Evolutionary conservation across 2,113 vertebrate species (phyloP).

Genomic region (Neogale vison): DNA sequence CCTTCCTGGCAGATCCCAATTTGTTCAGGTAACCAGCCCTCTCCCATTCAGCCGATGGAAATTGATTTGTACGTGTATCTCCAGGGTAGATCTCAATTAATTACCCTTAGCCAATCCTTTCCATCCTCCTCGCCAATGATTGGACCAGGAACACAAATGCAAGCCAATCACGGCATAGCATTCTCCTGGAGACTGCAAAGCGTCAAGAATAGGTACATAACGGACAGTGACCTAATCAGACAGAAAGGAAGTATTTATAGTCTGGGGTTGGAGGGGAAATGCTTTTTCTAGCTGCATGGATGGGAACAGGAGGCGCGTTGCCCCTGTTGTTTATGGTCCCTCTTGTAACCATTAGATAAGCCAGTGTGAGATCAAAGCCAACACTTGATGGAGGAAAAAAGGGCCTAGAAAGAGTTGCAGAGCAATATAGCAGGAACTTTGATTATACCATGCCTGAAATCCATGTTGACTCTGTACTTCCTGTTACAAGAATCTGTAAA

Average conservation of each 20-base stretch:
- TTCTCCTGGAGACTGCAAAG: not conserved
- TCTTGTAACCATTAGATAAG: conserved; percentile 1
- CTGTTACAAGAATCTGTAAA: not conserved
- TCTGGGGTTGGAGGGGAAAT: not conserved
- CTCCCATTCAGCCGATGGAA: not conserved
- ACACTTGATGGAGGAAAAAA: not conserved
- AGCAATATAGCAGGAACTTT: not conserved
- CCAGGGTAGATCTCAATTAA: not conserved
- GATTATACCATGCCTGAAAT: not conserved
- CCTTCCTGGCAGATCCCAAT: not conserved
- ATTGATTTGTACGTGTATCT: not conserved
- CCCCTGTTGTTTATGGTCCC: not conserved
- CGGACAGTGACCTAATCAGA: not conserved
- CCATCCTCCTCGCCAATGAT: not conserved
- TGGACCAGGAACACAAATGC: not conserved
- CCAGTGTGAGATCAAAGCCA: not conserved
- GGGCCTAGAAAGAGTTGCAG: not conserved
- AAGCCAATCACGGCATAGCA: not conserved
- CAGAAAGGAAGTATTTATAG: not conserved
- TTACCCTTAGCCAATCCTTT: not conserved
- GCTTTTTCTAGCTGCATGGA: not conserved
- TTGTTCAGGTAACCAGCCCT: not conserved
- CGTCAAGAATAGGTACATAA: not conserved
- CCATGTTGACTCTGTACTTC: not conserved
- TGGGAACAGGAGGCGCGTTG: not conserved